phyloP scores from a whole-genome alignment of 1,140 invertebrate species.

The Helicoverpa zea region DNA sequence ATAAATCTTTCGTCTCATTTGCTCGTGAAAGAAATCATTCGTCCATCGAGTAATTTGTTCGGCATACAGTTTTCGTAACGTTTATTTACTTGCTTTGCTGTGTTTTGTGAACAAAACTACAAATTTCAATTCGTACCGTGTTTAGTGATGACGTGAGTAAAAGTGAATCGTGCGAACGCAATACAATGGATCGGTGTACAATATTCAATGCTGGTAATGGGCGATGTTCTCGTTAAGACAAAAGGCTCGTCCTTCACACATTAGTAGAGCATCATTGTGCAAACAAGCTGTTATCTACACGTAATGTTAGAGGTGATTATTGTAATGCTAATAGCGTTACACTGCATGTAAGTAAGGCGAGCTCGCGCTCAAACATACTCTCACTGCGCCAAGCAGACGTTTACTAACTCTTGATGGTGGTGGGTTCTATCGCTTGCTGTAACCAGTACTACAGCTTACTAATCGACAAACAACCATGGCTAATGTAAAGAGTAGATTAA shows the following conservation, averaged over 20 bases:
- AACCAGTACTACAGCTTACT: conserved; percentile 63
- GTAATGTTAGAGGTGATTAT: conserved; percentile 80
- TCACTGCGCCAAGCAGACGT: conserved; percentile 49
- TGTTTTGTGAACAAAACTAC: conserved; percentile 34
- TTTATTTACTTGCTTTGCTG: conserved; percentile 29
- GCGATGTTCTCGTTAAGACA: conserved; percentile 75
- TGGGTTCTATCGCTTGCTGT: conserved; percentile 77
- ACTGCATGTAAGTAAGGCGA: conserved; percentile 82
- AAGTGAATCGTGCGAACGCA: conserved; percentile 33
- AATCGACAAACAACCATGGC: conserved; percentile 72
- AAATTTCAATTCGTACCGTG: neutral
- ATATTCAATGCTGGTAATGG: conserved; percentile 73
- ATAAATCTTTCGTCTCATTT: neutral
- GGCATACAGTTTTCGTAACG: conserved; percentile 23
- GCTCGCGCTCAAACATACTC: conserved; percentile 51
- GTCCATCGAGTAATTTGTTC: conserved; percentile 29
- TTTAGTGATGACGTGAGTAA: conserved; percentile 31
- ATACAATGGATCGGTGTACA: conserved; percentile 52
- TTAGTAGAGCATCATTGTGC: conserved; percentile 81
- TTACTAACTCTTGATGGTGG: conserved; percentile 78
- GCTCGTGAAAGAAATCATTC: conserved; percentile 16
- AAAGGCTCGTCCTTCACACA: conserved; percentile 85
- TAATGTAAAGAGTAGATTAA: conserved; percentile 79
- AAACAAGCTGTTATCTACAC: conserved; percentile 73
- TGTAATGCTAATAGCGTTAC: conserved; percentile 73